A percentile compares a stretch with the other conserved stretches of the same genome.
Conservation (phyloP, 2,113 vertebrate species). For the Nothobranchius kuhntae region DNA sequence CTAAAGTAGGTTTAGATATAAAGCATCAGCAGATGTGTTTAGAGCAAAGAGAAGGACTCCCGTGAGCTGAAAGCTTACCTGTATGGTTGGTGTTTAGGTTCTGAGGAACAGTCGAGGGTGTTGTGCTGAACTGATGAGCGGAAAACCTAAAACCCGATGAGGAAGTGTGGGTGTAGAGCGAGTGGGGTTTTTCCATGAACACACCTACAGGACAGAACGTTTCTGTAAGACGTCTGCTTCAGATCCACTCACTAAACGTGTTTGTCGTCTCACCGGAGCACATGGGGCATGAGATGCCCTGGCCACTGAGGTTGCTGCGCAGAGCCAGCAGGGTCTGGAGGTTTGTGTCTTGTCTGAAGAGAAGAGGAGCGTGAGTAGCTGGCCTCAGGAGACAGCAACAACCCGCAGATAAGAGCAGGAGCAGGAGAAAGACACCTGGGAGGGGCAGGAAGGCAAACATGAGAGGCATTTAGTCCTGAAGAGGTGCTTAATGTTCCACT, state of each 20-base stretch:
- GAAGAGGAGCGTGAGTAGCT: slow-evolving; percentile 89
- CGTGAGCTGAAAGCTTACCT: slow-evolving; percentile 36
- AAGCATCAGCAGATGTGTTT: background rate
- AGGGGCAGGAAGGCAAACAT: slow-evolving; percentile 17
- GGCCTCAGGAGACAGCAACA: slow-evolving; percentile 91
- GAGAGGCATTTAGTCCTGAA: background rate
- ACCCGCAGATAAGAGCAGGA: slow-evolving; percentile 87
- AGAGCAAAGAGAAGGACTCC: background rate
- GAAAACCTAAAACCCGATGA: slow-evolving; percentile 82
- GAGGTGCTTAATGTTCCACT: too few relatives aligned
- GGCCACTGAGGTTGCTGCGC: slow-evolving; percentile 95
- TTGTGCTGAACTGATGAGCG: slow-evolving; percentile 67
- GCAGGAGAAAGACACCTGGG: slow-evolving; percentile 86
- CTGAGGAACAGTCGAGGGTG: slow-evolving; percentile 16
- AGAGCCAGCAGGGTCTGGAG: slow-evolving; percentile 94
- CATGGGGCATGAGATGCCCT: slow-evolving; percentile 94
- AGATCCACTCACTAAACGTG: background rate
- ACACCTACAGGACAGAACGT: slow-evolving; percentile 80
- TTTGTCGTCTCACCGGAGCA: slow-evolving; percentile 87
- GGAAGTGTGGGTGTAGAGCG: slow-evolving; percentile 80
- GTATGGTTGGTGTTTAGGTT: slow-evolving; percentile 48
- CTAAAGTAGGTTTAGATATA: slow-evolving; percentile 65
- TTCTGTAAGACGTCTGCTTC: background rate
- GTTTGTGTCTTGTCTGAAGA: slow-evolving; percentile 93
- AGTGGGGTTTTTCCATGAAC: slow-evolving; percentile 96